phyloP scores from a whole-genome alignment of 2,113 vertebrate genomes.

The Phainopepla nitens region DNA sequence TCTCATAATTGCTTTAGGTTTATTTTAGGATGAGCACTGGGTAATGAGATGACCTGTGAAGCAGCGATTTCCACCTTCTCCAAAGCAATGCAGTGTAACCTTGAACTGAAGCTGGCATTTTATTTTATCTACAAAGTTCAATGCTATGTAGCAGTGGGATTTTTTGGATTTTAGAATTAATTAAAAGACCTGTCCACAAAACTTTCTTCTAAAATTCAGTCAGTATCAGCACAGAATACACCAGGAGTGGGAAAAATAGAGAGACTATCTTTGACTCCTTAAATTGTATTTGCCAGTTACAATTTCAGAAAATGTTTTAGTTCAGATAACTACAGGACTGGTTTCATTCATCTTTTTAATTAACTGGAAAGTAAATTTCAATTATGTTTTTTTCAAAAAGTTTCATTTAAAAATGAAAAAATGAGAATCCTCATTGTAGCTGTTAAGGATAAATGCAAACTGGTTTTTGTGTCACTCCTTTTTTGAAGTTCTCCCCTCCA shows the following conservation, averaged over 20 bases:
- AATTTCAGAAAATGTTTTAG: neutral
- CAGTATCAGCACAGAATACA: neutral
- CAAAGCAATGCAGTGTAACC: neutral
- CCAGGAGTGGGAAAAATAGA: neutral
- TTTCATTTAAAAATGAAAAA: slow-evolving; percentile 7
- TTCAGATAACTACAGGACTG: neutral
- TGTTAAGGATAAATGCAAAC: neutral
- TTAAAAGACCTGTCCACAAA: neutral
- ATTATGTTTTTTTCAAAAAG: neutral
- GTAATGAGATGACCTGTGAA: neutral
- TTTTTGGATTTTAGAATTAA: neutral
- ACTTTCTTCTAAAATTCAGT: neutral
- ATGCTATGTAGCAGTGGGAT: neutral
- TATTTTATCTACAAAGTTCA: neutral
- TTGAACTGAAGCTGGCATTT: neutral
- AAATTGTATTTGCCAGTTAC: neutral
- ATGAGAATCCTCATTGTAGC: neutral
- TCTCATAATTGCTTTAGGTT: neutral
- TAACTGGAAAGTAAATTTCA: neutral
- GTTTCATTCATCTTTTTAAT: neutral
- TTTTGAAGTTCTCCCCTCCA: neutral
- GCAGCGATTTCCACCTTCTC: neutral
- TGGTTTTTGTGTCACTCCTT: neutral
- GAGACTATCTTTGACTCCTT: neutral
- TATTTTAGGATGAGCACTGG: neutral